Base-by-base conservation (phyloP, 2,888 invertebrate species). In the Chloroclystis v-ata region DNA sequence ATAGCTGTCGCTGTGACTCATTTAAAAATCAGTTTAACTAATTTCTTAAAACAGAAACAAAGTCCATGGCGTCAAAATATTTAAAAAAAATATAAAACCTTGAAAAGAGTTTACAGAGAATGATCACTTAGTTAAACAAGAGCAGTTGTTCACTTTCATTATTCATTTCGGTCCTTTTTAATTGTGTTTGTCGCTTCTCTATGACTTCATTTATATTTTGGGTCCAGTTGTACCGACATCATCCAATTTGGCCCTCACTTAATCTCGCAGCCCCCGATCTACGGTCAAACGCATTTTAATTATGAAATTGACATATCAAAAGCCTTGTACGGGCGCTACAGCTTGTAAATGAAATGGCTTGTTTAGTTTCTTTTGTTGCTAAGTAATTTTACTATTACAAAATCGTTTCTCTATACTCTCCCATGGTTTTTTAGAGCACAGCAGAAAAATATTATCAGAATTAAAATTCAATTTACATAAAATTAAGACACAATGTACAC, bases 231-330 rank as follows among this genome's bases (percentile, higher is more conserved):
- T 69, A 35, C 69, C 73, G 67, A 62, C 62, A 69, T 73, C 72
- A 79, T 83, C 78, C 69, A 82, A 79, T 83, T 81, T 76, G 69
- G 65, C 57, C 60, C 60, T 69, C 72, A 69, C 73, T 70, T 83
- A 86, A 85, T 84, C 82, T 77, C 73, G 54, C 48, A 63, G 65
- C 26, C 77, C 72, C 63, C 57, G 60, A 57, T 60, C 61, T 56
- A 84, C 83, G 86, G 87, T 87, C 85, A 86, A 83, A 82, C 78
- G 85, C 77, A 82, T 83, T 86, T 83, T 83, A 87, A 86, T 86
- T 86, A 86, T 81, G 78, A 80, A 85, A 85, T 86, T 87, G 87
- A 86, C 86, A 87, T 85, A 82, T 85, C 82, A 75, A 72, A 69
- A 71, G 48, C 58, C 57, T 60, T 16, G 29, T 37, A 38, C 35